Evolutionary conservation across 2,888 invertebrate species (phyloP).

Genomic region (Clepsis dumicolana): DNA sequence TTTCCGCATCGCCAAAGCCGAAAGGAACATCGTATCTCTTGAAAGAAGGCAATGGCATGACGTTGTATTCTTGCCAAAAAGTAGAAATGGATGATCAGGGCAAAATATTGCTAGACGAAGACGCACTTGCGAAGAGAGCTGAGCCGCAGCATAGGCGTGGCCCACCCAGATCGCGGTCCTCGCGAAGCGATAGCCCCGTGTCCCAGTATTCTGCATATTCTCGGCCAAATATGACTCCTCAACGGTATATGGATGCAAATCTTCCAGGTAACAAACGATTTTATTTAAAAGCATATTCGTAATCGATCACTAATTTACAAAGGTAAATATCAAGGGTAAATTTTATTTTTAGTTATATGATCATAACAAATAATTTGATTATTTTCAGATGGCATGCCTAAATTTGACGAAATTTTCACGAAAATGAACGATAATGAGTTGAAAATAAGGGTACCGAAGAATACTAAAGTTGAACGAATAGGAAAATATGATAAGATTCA

Average conservation of each 20-base stretch:
- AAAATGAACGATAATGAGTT: constrained; percentile 80
- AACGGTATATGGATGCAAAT: constrained; percentile 41
- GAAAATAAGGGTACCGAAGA: constrained; percentile 79
- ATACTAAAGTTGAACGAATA: constrained; percentile 68
- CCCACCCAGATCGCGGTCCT: constrained; percentile 18
- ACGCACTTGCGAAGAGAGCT: constrained; percentile 61
- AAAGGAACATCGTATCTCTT: constrained; percentile 65
- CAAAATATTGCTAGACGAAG: constrained; percentile 77
- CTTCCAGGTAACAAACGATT: constrained; percentile 50
- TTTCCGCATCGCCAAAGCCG: constrained; percentile 67
- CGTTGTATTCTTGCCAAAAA: constrained; percentile 78
- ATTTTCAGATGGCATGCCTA: constrained; percentile 62
- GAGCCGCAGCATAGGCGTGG: constrained; percentile 47
- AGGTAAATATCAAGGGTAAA: neutral
- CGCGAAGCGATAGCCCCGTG: constrained; percentile 57
- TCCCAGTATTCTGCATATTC: constrained; percentile 59
- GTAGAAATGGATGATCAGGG: constrained; percentile 81
- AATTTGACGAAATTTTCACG: constrained; percentile 78
- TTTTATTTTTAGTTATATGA: neutral
- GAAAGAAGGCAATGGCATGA: constrained; percentile 77
- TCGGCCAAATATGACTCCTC: constrained; percentile 5
- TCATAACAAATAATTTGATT: neutral
- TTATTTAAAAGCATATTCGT: neutral
- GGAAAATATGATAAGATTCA: constrained; percentile 75
- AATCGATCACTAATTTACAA: too few relatives aligned